Conservation (phyloP, 2,797 vertebrate genomes). For the Heliangelus exortis region DNA sequence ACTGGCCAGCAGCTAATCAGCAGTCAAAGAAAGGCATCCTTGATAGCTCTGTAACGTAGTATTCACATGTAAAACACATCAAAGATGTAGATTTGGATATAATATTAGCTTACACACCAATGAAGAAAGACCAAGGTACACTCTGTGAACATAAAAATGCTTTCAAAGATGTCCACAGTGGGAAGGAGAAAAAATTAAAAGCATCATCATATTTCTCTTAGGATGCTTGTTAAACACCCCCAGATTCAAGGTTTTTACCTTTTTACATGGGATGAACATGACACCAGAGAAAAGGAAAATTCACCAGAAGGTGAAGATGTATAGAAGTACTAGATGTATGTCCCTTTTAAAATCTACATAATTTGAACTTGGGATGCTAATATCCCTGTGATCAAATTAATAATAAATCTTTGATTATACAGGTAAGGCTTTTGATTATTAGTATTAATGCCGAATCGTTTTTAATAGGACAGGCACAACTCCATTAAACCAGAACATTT, state of each 20-base stretch:
- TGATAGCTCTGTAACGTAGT: neutral
- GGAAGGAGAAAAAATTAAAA: neutral
- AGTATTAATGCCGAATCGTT: neutral
- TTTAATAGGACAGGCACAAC: neutral
- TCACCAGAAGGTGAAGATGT: too few relatives aligned
- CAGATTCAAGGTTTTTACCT: neutral
- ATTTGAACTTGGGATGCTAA: neutral
- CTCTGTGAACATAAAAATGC: neutral
- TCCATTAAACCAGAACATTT: neutral
- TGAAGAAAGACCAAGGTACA: neutral
- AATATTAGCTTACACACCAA: neutral
- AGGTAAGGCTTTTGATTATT: neutral
- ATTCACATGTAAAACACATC: neutral
- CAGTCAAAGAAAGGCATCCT: neutral
- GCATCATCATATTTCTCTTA: fast-evolving
- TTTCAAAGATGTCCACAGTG: neutral
- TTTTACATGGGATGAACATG: neutral
- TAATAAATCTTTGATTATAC: neutral
- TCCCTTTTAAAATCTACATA: neutral
- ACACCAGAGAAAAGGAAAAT: neutral
- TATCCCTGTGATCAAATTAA: neutral
- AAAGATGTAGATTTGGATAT: neutral
- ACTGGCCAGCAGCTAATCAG: neutral
- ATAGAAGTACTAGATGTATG: too few relatives aligned
- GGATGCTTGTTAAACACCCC: neutral